Conservation (phyloP, 2,797 vertebrate genomes). For the Cygnus olor region DNA sequence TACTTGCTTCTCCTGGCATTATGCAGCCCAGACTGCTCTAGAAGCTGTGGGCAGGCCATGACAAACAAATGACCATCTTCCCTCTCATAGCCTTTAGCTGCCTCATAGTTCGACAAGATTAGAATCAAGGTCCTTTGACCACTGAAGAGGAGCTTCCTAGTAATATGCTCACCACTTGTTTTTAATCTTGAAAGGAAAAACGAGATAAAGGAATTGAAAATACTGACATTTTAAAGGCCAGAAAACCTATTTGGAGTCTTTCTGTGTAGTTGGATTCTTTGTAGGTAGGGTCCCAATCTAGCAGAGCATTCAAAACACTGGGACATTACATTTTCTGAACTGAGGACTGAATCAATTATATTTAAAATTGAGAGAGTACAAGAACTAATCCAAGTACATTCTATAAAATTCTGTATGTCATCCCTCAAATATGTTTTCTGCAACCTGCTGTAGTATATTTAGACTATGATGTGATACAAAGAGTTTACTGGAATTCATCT, state of each 20-base stretch:
- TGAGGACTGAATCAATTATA: background rate
- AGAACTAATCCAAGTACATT: background rate
- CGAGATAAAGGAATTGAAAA: slow-evolving; percentile 13
- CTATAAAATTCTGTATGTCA: background rate
- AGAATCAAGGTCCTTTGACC: background rate
- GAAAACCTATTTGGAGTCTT: background rate
- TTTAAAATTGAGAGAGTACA: background rate
- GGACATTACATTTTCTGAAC: background rate
- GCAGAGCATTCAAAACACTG: background rate
- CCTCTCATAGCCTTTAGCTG: background rate
- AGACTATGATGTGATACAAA: background rate
- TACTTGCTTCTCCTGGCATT: background rate
- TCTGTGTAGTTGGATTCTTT: background rate
- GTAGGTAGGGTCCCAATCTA: background rate
- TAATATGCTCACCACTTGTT: background rate
- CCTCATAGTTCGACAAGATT: background rate
- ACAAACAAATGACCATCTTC: background rate
- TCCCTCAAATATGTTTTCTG: slow-evolving; percentile 22
- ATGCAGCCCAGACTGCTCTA: background rate
- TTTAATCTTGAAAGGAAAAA: background rate
- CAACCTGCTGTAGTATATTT: slow-evolving; percentile 2
- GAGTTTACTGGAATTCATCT: slow-evolving; percentile 6
- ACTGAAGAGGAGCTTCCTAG: background rate
- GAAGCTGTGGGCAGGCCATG: background rate
- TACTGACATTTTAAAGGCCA: background rate